Base-by-base conservation (phyloP, 2,113 vertebrate species). In the Anarrhichthys ocellatus region DNA sequence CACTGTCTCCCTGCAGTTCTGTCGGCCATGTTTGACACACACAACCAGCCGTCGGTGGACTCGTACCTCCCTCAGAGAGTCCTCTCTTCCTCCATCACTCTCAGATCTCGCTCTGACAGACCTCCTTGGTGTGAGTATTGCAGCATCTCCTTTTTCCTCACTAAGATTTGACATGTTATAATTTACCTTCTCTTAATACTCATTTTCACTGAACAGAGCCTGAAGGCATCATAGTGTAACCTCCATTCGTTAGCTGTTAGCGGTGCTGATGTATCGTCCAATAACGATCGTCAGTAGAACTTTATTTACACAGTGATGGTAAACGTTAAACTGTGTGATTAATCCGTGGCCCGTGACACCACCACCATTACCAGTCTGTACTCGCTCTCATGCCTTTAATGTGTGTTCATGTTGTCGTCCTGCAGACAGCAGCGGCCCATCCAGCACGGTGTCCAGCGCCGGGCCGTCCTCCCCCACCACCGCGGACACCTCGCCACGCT, bases 351-450 rank as follows among this genome's bases (percentile, higher is more conserved):
- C 32, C 3, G 32, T 32, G 32, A 32, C 32, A 32, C 32, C 29
- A 29, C 29, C 29, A 29, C 29, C 29, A 29, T 29, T 29, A 29
- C 29, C 32, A 32, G 32, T 32, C 32, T 34, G 32, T 34, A 34
- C 34, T 34, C 34, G 5, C 34, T 34, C 34, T 34, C 34, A 6
- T 34, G 34, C 34, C 6, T 34, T 34, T 34, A 5, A 34, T 34
- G 34, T 2, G 32, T 34, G 34, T 34, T 34, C 34, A 34, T 34
- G 34, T 6, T 6, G 34, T 34, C 34, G 34, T 34, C 34, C 52
- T 95, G 83, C 96, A 99, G 98, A 98, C 88, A 99, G 98, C 96
- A 99, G 98, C 46, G 98, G 98, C 64, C 98, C 97, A 1, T 99
- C 98, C 84, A 98, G 97, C 82, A 97, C 97, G 0, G 97, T 99